These are phyloP conservation scores for Sarcophaga rosellei DNA, from an alignment of 2,888 invertebrate species.

Conservation along the genomic window DNA sequence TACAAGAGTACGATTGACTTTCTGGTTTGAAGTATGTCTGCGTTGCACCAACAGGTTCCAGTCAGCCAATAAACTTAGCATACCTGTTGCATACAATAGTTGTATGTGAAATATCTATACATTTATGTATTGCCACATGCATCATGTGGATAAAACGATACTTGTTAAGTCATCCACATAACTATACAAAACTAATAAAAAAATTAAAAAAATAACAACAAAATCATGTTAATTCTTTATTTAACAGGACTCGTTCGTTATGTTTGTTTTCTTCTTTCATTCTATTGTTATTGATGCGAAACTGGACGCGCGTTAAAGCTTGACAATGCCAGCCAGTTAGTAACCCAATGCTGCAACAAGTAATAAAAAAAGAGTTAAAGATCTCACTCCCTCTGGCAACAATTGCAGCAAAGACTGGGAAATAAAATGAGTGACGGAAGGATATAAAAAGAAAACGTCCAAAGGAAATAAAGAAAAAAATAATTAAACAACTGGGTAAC, in stretches of 20 bases:
- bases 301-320: slow-evolving; percentile 53
- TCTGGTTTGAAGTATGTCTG: too few relatives aligned
- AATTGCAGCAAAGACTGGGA: slow-evolving; percentile 8
- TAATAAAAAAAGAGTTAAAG: slow-evolving; percentile 43
- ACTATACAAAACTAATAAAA: slow-evolving; percentile 4
- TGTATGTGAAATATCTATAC: too few relatives aligned
- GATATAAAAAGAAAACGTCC: slow-evolving; percentile 56
- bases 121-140: slow-evolving; percentile 1
- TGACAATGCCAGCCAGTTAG: slow-evolving; percentile 17
- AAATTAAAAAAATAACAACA: slow-evolving; percentile 18
- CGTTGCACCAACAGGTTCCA: too few relatives aligned
- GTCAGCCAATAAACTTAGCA: too few relatives aligned
- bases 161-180: slow-evolving; percentile 53
- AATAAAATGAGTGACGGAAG: slow-evolving; percentile 53
- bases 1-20: too few relatives aligned
- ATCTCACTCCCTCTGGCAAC: background rate
- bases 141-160: slow-evolving; percentile 52
- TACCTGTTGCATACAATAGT: too few relatives aligned
- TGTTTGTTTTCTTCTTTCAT: background rate
- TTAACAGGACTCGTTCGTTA: background rate
- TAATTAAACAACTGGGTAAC: too few relatives aligned
- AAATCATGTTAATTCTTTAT: slow-evolving; percentile 25
- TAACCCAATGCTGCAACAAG: slow-evolving; percentile 28
- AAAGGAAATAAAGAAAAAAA: background rate
- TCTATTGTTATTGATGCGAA: background rate